A percentile compares a stretch with the other conserved stretches of the same genome.
These are phyloP conservation scores for Nomada ruficornis DNA, from an alignment of 2,888 invertebrate genomes.

Conservation along the genomic window DNA sequence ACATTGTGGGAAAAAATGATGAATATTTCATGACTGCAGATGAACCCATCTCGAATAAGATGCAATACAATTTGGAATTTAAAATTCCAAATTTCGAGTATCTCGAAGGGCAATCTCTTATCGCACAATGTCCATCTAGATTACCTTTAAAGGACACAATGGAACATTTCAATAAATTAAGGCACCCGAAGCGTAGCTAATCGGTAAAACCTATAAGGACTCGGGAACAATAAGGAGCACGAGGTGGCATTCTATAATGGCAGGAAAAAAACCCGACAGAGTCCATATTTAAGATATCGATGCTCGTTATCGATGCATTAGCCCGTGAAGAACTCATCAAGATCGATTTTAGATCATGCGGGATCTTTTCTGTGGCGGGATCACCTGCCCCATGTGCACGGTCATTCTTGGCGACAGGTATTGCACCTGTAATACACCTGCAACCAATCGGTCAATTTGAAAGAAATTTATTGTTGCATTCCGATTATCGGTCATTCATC, in stretches of 20 bases:
- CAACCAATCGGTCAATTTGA: slow-evolving; percentile 59
- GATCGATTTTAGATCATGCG: slow-evolving; percentile 66
- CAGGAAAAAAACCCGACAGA: background rate
- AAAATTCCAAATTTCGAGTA: slow-evolving; percentile 6
- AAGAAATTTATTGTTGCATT: slow-evolving; percentile 60
- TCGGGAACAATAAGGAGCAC: background rate
- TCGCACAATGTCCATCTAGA: background rate
- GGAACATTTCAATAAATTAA: slow-evolving; percentile 6
- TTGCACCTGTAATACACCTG: slow-evolving; percentile 73
- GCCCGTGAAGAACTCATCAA: slow-evolving; percentile 50
- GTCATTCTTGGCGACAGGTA: slow-evolving; percentile 66
- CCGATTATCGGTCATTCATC: slow-evolving; percentile 58
- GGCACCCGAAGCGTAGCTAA: background rate
- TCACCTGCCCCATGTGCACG: slow-evolving; percentile 69
- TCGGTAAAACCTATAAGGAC: background rate
- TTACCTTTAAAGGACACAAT: background rate
- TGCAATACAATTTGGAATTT: background rate
- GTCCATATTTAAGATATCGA: slow-evolving; percentile 30
- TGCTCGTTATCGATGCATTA: slow-evolving; percentile 50
- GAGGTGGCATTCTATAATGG: background rate
- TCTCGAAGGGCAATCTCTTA: background rate
- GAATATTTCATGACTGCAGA: background rate
- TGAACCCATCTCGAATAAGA: background rate
- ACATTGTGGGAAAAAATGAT: background rate
- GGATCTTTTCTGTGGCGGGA: slow-evolving; percentile 50